Evolutionary conservation across 2,113 vertebrate genomes (phyloP).

Genomic region (Odontophorus gujanensis): DNA sequence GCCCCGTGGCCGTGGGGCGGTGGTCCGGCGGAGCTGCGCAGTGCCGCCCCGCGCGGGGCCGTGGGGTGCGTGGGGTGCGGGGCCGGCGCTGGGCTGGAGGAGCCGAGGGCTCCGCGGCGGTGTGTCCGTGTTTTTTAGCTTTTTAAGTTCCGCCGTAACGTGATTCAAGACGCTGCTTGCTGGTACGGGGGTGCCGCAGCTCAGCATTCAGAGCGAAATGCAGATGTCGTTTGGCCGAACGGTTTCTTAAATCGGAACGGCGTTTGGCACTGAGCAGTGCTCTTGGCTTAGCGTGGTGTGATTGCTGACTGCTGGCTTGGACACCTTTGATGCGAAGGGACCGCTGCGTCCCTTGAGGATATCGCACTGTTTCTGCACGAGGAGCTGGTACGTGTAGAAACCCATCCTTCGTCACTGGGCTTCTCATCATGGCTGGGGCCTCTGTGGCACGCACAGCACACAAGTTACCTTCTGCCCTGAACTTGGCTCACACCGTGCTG

Average conservation of each 20-base stretch:
- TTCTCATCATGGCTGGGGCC: not conserved
- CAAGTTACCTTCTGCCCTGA: not conserved
- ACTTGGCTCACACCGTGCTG: not conserved
- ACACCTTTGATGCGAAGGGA: not conserved
- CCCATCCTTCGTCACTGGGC: not conserved
- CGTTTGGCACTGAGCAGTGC: not conserved
- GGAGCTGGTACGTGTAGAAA: not conserved
- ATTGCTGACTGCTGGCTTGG: not conserved
- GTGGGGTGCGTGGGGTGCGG: too few species aligned
- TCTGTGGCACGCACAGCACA: not conserved
- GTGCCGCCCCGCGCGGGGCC: too few species aligned
- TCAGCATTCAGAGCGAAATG: too few species aligned
- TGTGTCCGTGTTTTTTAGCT: too few species aligned
- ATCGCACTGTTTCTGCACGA: not conserved
- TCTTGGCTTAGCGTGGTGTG: not conserved
- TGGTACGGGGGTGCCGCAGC: too few species aligned
- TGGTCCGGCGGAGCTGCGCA: too few species aligned
- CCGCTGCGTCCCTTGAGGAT: not conserved
- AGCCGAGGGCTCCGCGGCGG: too few species aligned
- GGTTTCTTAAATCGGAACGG: not conserved
- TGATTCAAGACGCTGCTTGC: too few species aligned
- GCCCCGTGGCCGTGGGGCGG: too few species aligned
- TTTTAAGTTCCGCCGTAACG: too few species aligned
- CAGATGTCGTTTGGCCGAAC: not conserved
- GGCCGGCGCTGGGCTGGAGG: too few species aligned